A percentile compares a stretch with the other conserved stretches of the same genome.
These are phyloP conservation scores for Coturnix japonica DNA, from an alignment of 2,113 vertebrate genomes.

Conservation along the genomic window DNA sequence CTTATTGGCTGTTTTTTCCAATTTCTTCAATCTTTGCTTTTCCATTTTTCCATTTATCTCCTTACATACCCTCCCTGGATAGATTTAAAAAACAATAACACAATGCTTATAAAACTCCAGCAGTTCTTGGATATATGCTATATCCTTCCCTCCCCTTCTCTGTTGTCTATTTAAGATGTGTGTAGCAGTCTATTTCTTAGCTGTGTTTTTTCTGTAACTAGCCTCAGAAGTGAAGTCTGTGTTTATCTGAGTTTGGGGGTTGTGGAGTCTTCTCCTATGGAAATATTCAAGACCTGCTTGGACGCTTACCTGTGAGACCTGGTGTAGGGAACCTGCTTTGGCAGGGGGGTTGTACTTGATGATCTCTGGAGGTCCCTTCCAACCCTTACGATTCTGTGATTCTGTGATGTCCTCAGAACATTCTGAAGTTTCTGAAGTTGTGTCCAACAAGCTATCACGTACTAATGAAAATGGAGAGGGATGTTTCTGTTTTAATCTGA, in stretches of 20 bases:
- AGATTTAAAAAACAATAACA: not conserved
- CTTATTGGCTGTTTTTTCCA: not conserved
- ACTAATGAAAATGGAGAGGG: not conserved
- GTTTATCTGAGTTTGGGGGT: not conserved
- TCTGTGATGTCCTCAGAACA: not conserved
- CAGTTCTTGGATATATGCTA: not conserved
- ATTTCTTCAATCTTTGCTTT: not conserved
- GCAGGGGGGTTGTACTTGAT: no score
- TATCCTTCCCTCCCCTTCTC: not conserved
- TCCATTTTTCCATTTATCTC: not conserved
- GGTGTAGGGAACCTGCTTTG: no score
- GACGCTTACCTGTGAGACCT: no score
- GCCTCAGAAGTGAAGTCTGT: not conserved
- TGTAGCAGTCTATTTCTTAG: not conserved
- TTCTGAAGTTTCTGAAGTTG: not conserved
- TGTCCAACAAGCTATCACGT: not conserved
- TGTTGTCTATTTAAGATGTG: not conserved
- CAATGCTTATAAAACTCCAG: not conserved
- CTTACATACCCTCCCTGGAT: fast-evolving
- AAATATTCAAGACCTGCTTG: no score
- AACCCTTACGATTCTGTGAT: no score
- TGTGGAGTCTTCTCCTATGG: no score
- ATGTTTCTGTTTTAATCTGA: not conserved
- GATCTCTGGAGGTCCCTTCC: no score
- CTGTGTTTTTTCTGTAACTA: not conserved